phyloP scores from a whole-genome alignment of 2,888 invertebrate species.

The Calephelis perditalis region DNA sequence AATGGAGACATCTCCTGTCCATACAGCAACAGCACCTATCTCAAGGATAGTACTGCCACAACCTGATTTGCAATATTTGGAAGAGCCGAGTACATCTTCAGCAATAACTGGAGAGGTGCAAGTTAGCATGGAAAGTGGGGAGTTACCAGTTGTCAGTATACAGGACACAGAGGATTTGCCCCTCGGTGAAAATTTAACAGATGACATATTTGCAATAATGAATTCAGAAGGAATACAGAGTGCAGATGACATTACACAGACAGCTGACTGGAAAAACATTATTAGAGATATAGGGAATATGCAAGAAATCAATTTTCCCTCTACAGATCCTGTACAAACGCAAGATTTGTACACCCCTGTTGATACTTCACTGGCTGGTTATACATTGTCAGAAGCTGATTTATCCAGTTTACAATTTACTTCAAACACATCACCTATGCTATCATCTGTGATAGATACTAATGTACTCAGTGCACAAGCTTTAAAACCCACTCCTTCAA shows the following conservation, averaged over 20 bases:
- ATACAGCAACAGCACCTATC: constrained; percentile 55
- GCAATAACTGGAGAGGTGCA: constrained; percentile 59
- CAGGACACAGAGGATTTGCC: constrained; percentile 71
- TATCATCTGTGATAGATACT: constrained; percentile 45
- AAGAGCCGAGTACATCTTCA: constrained; percentile 53
- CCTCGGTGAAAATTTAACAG: constrained; percentile 66
- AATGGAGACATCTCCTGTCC: constrained; percentile 57
- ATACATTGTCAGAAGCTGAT: constrained; percentile 54
- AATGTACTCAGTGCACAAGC: constrained; percentile 41
- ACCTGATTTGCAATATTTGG: constrained; percentile 58
- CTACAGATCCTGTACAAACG: constrained; percentile 47
- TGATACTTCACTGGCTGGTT: constrained; percentile 45
- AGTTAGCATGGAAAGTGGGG: constrained; percentile 65
- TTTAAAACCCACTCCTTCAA: constrained; percentile 43
- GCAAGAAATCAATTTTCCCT: constrained; percentile 68
- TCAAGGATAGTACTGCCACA: constrained; percentile 63
- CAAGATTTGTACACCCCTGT: constrained; percentile 55
- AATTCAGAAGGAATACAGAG: constrained; percentile 72
- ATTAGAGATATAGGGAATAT: constrained; percentile 70
- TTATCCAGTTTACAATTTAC: constrained; percentile 59
- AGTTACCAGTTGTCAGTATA: constrained; percentile 73
- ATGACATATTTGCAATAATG: constrained; percentile 73
- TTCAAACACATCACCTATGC: constrained; percentile 51
- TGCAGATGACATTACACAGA: constrained; percentile 67
- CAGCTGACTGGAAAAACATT: constrained; percentile 72